Conservation (phyloP, 2,113 vertebrate species). For the Urocynchramus pylzowi region DNA sequence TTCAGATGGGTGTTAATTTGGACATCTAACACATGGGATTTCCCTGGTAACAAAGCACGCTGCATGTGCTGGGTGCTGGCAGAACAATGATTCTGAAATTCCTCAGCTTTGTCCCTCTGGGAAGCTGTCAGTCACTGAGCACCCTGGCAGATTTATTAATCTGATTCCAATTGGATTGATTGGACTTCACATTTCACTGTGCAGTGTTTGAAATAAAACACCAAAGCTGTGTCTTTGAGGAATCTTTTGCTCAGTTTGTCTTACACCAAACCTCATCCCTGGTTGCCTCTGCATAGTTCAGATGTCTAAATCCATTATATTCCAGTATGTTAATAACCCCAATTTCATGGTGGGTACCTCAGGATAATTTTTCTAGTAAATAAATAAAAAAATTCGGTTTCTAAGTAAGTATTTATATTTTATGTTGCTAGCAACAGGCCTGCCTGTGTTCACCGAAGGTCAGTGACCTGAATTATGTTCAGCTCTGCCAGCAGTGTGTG, state of each 20-base stretch:
- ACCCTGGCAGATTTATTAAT: neutral
- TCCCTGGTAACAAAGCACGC: neutral
- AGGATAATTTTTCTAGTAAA: neutral
- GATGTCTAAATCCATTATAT: neutral
- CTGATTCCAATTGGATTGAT: neutral
- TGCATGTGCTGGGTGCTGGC: neutral
- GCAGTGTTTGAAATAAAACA: neutral
- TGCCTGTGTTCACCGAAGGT: constrained; percentile 29
- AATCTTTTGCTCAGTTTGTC: neutral
- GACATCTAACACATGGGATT: neutral
- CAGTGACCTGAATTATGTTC: constrained; percentile 50
- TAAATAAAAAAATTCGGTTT: neutral
- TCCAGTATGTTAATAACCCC: neutral
- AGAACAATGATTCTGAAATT: neutral
- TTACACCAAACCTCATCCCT: neutral
- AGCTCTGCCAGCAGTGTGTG: neutral
- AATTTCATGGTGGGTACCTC: neutral
- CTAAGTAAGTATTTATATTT: constrained; percentile 29
- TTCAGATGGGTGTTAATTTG: neutral
- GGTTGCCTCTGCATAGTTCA: neutral
- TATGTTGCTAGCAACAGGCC: constrained; percentile 30
- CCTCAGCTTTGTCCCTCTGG: neutral
- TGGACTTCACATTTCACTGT: neutral
- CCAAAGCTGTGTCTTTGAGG: neutral
- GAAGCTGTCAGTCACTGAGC: neutral